phyloP scores from a whole-genome alignment of 2,113 vertebrate genomes.

The Perca flavescens region DNA sequence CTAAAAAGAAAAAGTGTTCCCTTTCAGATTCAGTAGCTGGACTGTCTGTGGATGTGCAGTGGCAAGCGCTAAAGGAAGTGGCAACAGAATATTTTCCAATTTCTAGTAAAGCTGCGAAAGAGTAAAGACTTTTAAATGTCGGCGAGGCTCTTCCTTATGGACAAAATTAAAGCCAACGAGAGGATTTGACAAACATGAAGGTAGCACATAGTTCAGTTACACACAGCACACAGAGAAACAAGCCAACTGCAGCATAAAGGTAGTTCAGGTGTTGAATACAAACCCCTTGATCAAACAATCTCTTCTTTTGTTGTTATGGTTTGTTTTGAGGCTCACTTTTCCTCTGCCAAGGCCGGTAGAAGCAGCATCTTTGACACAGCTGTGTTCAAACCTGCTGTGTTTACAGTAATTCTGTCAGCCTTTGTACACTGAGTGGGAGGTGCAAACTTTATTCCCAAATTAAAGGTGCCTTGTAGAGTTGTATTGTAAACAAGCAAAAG shows the following conservation, averaged over 20 bases:
- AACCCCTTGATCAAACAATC: background rate
- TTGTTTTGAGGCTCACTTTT: background rate
- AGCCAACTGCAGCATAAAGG: background rate
- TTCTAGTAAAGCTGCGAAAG: background rate
- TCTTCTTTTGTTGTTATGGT: background rate
- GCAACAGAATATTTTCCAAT: background rate
- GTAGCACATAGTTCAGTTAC: background rate
- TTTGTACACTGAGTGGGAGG: no score
- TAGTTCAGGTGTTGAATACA: background rate
- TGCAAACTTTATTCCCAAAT: no score
- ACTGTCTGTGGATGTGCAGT: background rate
- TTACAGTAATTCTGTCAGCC: background rate
- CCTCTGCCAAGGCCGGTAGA: background rate
- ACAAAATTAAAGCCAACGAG: background rate
- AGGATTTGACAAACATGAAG: background rate
- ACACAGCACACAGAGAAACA: background rate
- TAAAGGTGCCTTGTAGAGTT: background rate
- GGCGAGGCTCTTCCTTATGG: background rate
- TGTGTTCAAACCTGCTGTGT: background rate
- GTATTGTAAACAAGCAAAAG: background rate
- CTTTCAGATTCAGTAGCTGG: no score
- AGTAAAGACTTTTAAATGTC: background rate
- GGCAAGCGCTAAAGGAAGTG: background rate
- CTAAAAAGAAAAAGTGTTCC: background rate
- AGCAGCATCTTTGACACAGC: background rate